Conservation (phyloP, 2,888 invertebrate genomes). For the Teinopalpus imperialis region DNA sequence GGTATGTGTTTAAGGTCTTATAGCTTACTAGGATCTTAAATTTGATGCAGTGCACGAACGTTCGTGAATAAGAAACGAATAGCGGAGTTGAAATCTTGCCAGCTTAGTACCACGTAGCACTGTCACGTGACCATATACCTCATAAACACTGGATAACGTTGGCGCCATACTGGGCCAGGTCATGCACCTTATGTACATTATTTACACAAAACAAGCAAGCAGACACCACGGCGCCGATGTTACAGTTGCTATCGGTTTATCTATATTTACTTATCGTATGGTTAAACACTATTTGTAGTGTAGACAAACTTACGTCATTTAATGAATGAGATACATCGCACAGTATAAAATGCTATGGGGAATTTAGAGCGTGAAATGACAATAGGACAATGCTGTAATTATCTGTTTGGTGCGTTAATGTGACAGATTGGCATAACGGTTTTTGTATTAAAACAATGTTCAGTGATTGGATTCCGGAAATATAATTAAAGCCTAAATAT, state of each 20-base stretch:
- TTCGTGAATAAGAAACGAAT: not conserved
- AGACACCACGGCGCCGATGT: conserved; percentile 60
- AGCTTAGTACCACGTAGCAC: conserved; percentile 49
- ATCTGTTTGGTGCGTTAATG: conserved; percentile 28
- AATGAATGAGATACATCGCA: conserved; percentile 53
- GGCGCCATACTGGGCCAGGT: conserved; percentile 50
- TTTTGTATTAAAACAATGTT: conserved; percentile 1
- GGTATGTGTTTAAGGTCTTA: not conserved
- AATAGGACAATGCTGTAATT: conserved; percentile 56
- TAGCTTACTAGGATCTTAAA: too few species aligned
- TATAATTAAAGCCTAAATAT: not conserved
- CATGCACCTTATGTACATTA: conserved; percentile 58
- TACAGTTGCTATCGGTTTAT: conserved; percentile 52
- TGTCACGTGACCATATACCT: conserved; percentile 55
- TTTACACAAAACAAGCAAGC: conserved; percentile 41
- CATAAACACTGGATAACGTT: conserved; percentile 67
- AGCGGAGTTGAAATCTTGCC: conserved; percentile 56
- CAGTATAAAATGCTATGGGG: conserved; percentile 39
- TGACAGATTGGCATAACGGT: conserved; percentile 3
- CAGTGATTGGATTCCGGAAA: not conserved
- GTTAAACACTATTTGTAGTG: conserved; percentile 44
- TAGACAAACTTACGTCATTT: conserved; percentile 46
- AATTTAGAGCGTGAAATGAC: conserved; percentile 72
- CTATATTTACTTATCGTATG: conserved; percentile 55
- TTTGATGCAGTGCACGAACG: not conserved